Evolutionary conservation across 2,797 vertebrate genomes (phyloP), one percentile per base, ranked within the genome.

Genomic region (Spinus olivaceus): DNA sequence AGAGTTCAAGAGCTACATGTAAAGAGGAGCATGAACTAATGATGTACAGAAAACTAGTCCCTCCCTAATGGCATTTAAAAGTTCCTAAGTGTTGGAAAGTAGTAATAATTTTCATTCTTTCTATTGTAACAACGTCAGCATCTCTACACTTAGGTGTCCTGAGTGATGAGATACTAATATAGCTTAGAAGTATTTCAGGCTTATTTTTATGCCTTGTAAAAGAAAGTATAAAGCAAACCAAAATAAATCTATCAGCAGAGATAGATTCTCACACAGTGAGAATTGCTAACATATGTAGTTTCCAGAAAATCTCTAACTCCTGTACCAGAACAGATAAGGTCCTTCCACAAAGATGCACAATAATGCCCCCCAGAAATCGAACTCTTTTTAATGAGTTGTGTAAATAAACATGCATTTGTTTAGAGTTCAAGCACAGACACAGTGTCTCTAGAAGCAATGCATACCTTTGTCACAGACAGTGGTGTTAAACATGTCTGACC

Each of bases 401-500:
- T 28, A 47, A 81, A 70, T 20, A 78, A 59, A 22, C 33, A 65
- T 28, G 47, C 9, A 39, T 41, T 56, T 72, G 50, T 60, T 88
- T 32, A 63, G 28, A 73, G 44, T 63, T 59, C 20, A 79, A 84
- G 50, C 50, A 67, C 8, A 56, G 14, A 30, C 15, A 30, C 7
- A 24, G 32, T 53, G 25, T 86, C 46, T 69, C 81, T 42, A 81
- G 57, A 50, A 73, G 42, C 56, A 92, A 24, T 16, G 66, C 81
- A 12, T 98, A 99, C 99, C 99, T 99, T 99, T 87, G 99, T 97
- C 37, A 98, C 96, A 86, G 98, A 98, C 67, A 98, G 69, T 8
- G 99, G 99, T 32, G 98, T 97, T 97, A 99, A 97, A 96, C 99
- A 99, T 3, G 99, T 99, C 97, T 99, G 99, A 66, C 99, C 99